Conservation (phyloP, 2,113 vertebrate species). For the Clarias batrachus region DNA sequence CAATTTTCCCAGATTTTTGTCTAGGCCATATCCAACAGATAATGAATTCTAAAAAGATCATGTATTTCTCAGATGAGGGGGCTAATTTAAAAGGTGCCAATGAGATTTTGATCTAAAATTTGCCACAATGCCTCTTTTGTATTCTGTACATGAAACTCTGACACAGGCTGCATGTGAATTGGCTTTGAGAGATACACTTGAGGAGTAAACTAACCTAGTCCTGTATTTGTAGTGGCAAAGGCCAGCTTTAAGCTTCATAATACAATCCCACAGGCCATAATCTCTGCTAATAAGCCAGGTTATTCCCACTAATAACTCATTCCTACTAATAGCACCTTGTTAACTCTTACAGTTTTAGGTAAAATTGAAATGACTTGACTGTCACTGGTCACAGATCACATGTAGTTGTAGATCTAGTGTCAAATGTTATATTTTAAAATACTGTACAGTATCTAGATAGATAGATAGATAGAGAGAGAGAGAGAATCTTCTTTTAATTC, state of each 20-base stretch:
- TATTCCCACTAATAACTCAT: neutral
- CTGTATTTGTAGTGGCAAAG: constrained; percentile 9
- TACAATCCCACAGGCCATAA: neutral
- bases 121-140: constrained; percentile 59
- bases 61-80: constrained; percentile 64
- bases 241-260: neutral
- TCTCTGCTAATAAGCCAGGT: neutral
- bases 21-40: constrained; percentile 52
- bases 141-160: constrained; percentile 56
- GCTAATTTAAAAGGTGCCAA: constrained; percentile 81
- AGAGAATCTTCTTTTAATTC: constrained; percentile 55
- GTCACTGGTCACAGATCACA: neutral
- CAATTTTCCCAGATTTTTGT: constrained; percentile 62
- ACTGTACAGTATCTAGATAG: constrained; percentile 37
- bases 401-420: neutral
- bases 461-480: constrained; percentile 51
- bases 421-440: constrained; percentile 8
- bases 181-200: constrained; percentile 27
- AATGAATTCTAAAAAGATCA: constrained; percentile 61
- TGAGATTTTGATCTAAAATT: constrained; percentile 74
- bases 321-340: neutral
- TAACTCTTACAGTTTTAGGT: neutral
- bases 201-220: neutral
- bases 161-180: constrained; percentile 63
- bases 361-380: neutral